Base-by-base conservation (phyloP, 2,888 invertebrate genomes). In the Choristoneura rosaceana region DNA sequence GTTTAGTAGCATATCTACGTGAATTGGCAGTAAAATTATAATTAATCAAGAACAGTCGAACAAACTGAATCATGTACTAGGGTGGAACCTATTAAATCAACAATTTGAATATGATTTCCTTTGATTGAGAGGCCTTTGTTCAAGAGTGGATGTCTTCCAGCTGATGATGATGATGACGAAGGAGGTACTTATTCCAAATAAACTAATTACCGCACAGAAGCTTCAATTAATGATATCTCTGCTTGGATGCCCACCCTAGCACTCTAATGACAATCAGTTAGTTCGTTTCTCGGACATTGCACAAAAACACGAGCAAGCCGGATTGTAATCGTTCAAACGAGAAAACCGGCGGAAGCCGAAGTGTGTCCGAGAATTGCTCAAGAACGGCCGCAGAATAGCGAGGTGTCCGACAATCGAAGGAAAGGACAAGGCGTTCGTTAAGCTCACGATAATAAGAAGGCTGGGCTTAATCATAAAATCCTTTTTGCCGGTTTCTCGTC, bases 401-500 rank as follows among this genome's bases (percentile, higher is more conserved):
- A 63, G 67, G 66, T 71, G 71, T 64, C 64, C 34, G 61, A 63
- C 71, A 63, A 71, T 71, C 58, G 61, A 41, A 10, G 62, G 50
- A 33, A 60, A 69, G 55, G 65, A 70, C 52, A 63, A 64, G 63
- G n/a, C 74, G n/a, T 68, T 71, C 67, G 67, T 71, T 71, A 70
- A 60, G 68, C 34, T 55, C 63, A 50, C 64, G 61, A 71, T 69
- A 71, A 74, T 74, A 74, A 71, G 74, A 71, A 64, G 65, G 67
- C 43, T 64, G 59, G 59, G 68, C 64, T 71, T 74, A 74, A 74
- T 69, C 55, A 70, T 66, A 70, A 70, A 70, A 70, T 68, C 74
- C 67, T 64, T 67, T 68, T 60, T 50, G 67, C 34, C 55, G 50
- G 70, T 34, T 38, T 68, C 71, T 60, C 60, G 52, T 41, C 15